These are phyloP conservation scores for Phengaris arion DNA, from an alignment of 2,888 invertebrate species.

Conservation along the genomic window DNA sequence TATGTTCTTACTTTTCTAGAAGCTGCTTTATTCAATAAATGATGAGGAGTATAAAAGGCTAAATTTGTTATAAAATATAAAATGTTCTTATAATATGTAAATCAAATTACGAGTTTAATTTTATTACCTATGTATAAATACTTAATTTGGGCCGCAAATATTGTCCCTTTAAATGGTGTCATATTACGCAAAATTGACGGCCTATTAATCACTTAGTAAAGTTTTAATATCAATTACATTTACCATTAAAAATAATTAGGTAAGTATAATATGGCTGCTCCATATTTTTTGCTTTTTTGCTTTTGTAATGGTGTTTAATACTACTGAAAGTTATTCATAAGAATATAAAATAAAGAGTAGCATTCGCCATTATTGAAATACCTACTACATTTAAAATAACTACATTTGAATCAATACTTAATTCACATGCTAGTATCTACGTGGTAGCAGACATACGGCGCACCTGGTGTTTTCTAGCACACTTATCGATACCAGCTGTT, in stretches of 20 bases:
- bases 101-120: slow-evolving; percentile 1
- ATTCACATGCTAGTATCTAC: neutral
- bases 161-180: neutral
- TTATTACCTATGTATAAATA: neutral
- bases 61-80: neutral
- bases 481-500: neutral
- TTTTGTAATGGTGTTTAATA: neutral
- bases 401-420: neutral
- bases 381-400: neutral
- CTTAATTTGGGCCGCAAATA: slow-evolving; percentile 7
- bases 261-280: neutral
- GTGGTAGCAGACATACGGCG: neutral
- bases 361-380: neutral
- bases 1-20: neutral
- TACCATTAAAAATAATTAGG: neutral
- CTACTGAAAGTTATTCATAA: neutral
- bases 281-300: neutral
- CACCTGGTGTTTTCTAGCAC: neutral
- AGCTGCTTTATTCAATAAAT: neutral
- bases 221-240: slow-evolving; percentile 11
- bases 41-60: neutral
- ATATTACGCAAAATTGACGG: neutral
- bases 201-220: neutral
- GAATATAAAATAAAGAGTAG: neutral
- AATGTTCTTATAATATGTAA: neutral